These are phyloP conservation scores for Drosophila nigricruria DNA, from an alignment of 2,888 invertebrate species.

Conservation along the genomic window DNA sequence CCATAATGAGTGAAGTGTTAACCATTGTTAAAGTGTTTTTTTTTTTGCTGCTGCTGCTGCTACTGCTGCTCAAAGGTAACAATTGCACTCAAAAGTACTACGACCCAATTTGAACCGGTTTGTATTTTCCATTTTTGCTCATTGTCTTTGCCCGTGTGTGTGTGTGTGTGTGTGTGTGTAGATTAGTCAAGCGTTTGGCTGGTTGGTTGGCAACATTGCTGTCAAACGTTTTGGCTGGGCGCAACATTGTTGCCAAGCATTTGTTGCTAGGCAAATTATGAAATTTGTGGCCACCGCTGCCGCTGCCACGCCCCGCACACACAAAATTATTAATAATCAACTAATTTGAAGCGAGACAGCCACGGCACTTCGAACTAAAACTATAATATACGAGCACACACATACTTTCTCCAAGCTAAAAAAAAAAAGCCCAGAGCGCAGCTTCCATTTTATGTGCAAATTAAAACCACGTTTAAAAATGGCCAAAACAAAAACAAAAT, in stretches of 20 bases:
- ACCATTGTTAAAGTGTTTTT: conserved; percentile 40
- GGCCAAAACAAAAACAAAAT: not conserved
- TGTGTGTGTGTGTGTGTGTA: conserved; percentile 4
- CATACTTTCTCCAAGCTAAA: conserved; percentile 62
- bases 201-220: conserved; percentile 47
- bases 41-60: conserved; percentile 21
- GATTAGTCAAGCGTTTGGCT: conserved; percentile 31
- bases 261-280: conserved; percentile 71
- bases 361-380: conserved; percentile 30
- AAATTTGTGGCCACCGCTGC: conserved; percentile 29
- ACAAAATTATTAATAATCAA: conserved; percentile 43
- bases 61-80: conserved; percentile 71
- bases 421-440: conserved; percentile 16
- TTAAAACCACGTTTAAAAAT: conserved; percentile 49
- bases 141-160: conserved; percentile 31
- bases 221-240: conserved; percentile 25
- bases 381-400: conserved; percentile 27
- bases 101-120: conserved; percentile 83
- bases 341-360: conserved; percentile 31
- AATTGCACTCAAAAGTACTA: conserved; percentile 83
- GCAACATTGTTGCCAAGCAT: conserved; percentile 58
- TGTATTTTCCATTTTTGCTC: conserved; percentile 50
- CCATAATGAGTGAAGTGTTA: conserved; percentile 67
- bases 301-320: conserved; percentile 36
- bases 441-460: conserved; percentile 73